A percentile compares a stretch with the other conserved stretches of the same genome.
Evolutionary conservation across 2,888 invertebrate species (phyloP).

Genomic region (Phaedon cochleariae): DNA sequence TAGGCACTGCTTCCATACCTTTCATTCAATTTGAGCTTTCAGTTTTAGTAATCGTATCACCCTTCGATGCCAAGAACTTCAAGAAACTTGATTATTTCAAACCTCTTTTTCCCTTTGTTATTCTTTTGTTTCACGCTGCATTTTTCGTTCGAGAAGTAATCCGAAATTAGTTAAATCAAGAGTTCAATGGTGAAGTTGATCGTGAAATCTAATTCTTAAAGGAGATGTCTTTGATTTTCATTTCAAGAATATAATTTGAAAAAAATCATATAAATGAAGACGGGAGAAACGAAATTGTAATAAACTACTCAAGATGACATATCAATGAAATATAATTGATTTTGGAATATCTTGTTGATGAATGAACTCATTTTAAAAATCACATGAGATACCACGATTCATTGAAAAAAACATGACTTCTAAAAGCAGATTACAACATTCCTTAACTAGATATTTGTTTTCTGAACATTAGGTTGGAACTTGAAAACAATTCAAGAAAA

Average conservation of each 20-base stretch:
- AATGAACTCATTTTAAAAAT: no score
- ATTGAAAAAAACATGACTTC: no score
- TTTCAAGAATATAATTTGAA: no score
- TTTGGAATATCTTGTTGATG: no score
- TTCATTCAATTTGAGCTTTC: not conserved
- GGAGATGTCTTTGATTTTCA: not conserved
- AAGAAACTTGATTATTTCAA: not conserved
- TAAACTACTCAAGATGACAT: no score
- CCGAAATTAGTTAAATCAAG: not conserved
- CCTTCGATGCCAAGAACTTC: not conserved
- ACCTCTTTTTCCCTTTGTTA: not conserved
- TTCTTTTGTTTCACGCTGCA: not conserved
- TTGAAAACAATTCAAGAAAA: no score
- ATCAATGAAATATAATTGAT: no score
- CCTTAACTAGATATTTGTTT: no score
- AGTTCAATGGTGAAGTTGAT: not conserved
- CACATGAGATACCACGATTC: no score
- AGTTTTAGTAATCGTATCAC: not conserved
- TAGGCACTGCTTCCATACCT: not conserved
- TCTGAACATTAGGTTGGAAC: no score
- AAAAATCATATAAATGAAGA: not conserved
- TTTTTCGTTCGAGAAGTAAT: not conserved
- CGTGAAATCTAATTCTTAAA: not conserved
- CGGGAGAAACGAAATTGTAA: no score
- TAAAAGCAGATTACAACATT: no score